Base-by-base conservation (phyloP, 53 echinoderm and acorn worm species). In the Henricia sp. region DNA sequence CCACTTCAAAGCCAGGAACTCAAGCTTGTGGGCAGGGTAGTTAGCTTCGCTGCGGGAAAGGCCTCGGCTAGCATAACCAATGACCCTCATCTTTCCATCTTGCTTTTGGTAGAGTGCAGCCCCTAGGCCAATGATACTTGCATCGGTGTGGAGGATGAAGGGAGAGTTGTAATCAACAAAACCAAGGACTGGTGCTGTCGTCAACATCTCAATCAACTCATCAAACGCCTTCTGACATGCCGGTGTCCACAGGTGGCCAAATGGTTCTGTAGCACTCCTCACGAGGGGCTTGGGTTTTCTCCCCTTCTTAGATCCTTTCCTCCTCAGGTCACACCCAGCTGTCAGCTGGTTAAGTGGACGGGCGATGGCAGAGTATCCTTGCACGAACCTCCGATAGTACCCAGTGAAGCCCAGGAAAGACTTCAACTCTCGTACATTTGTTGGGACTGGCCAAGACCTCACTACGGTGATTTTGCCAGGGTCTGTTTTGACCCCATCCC, bases 61-160 rank as follows among this genome's bases (percentile, higher is more conserved):
- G 14, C 87, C 90, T 36, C 90, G 67, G 40, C 90, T 90, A 14
- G 87, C 90, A 72, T 86, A 93, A 3, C 87, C 90, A 16, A 93
- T 83, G 29, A 87, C 83, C 37, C 50, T 83, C 44, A 87, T 37
- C 39, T 87, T 83, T n/a, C 87, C 93, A 4, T 89, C 89, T 17
- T 77, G 53, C 20, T 89, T 55, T 33, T 90, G 93, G 53, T 90
- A 93, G 6, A 93, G 67, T 19, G 90, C 93, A 32, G 90, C 87
- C 13, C 93, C 93, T 0, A 87, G 63, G 0, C 87, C 90, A 9
- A 65, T 52, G 11, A 76, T 57, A 27, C 77, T 83, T 3, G 93
- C 93, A 57, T 93, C 90, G 4, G 90, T 93, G 39, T 90, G 93
- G 3, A 93, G 82, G 8, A 93, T 34, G 39, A 90, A 93, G 4